Base-by-base conservation (phyloP, 2,888 invertebrate species). In the Coenonympha arcania region DNA sequence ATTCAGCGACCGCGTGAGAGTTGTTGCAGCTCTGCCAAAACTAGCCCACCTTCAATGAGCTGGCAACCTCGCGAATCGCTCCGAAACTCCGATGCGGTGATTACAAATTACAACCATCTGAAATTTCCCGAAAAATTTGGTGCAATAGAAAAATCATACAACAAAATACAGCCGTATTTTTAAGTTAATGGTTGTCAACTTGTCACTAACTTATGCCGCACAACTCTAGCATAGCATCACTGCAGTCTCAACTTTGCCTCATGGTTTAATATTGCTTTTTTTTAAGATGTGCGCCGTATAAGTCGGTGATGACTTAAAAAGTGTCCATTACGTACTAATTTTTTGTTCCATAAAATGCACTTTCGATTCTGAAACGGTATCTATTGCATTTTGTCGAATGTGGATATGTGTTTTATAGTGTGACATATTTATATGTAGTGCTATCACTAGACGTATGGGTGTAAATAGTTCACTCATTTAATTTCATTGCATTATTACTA, bases 1-100 rank as follows among this genome's bases (percentile, higher is more conserved):
- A 80, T 96, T 96, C 84, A 94, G 93, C 78, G 95, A 95, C 82
- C 89, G 92, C 63, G 94, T 93, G 48, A 89, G 95, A 62, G 94
- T 95, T 60, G 93, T 95, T 46, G 94, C 93, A 50, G 92, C 94
- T 54, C 90, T 94, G 71, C 94, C 95, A 59, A 95, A 95, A 82
- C 89, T 84, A 36, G 85, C 89, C 52, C 83, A 87, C 53, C 69
- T 87, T 56, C 88, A 87, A 64, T 79, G 62, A 50, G 36, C 52
- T 11, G 40, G 60, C 52, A 39, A 13, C 18, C 18, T 18, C 18
- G 9, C 11, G 30, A 41, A 41, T 16, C 13, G 24, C 9, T 15
- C 13, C 6, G 22, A 8, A 40, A 15, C 31, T 24, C 24, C 5
- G 18, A 41, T 8, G n/a, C 41, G 28, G 6, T 41, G 18, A 28